Evolutionary conservation across 2,888 invertebrate genomes (phyloP), one percentile per base, ranked within the genome.

Genomic region (Aleiodes testaceus): DNA sequence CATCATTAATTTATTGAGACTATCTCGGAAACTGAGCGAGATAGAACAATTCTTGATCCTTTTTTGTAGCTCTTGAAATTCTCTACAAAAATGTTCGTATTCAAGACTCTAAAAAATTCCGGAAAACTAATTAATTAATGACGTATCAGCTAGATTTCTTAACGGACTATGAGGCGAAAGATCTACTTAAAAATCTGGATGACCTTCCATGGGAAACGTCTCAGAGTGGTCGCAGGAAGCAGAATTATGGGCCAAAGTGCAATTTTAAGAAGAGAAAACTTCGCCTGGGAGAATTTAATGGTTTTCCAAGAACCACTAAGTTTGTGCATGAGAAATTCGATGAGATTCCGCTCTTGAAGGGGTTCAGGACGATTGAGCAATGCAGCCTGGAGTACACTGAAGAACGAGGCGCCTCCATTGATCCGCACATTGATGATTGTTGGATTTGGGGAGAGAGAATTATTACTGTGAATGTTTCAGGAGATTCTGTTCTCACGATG

Each of bases 361-460:
- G 91, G 78, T 98, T 95, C 85, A 90, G 92, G 85, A 95, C 95
- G 0, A 94, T 98, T 67, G 98, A 99, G 85, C 96, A 99, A 84
- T 99, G 99, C 87, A 95, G 97, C 64, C 89, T 99, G 75, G 99
- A 99, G 84, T 99, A 99, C 88, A 92, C 93, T 78, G 93, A 95
- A 0, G 87, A 88, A 73, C 92, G 93, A 82, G 98, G 98, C 0
- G 96, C 99, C 0, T 95, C 96, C 1, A 99, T 99, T 78, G 99
- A 99, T 88, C 96, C 98, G 11, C 99, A 99, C 85, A 95, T 98
- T 78, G 99, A 99, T 88, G 99, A 99, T 83, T 96, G 96, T 84
- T 99, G 99, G 99, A 92, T 99, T 72, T 99, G 99, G 99, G 99
- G 99, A 5, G 97, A 99, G 88, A 91, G 99, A 77, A 94, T 99